These are phyloP conservation scores for Dendrocincla tyrannina DNA, from an alignment of 2,797 vertebrate species.

Conservation along the genomic window DNA sequence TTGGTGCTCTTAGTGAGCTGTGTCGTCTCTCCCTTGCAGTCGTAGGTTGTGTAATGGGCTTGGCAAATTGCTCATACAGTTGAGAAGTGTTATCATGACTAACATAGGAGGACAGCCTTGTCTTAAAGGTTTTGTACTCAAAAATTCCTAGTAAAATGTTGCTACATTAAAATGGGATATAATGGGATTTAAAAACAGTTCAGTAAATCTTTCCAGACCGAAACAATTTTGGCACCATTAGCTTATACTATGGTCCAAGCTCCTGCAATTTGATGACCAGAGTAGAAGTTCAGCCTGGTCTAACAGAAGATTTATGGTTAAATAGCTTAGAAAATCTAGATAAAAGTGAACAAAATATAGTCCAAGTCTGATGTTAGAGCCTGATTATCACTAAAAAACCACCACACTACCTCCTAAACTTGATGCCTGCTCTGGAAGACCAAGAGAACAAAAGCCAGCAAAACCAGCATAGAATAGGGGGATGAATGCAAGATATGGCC, in stretches of 20 bases:
- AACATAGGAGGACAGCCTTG: not conserved
- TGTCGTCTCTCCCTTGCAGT: rapidly evolving
- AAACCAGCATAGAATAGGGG: not conserved
- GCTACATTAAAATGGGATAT: not conserved
- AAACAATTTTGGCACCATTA: not conserved
- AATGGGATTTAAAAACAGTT: not conserved
- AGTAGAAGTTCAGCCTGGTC: not conserved
- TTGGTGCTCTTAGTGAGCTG: not conserved
- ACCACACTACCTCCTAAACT: not conserved
- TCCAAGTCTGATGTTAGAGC: not conserved
- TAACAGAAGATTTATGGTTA: not conserved
- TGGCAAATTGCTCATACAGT: not conserved
- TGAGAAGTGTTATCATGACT: not conserved
- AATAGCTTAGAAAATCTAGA: not conserved
- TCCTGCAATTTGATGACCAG: not conserved
- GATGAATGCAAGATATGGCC: not conserved
- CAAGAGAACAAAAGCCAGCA: not conserved
- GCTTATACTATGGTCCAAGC: not conserved
- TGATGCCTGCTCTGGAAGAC: not conserved
- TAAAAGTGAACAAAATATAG: not conserved
- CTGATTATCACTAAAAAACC: not conserved
- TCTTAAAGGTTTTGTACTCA: not conserved
- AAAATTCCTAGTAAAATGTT: not conserved
- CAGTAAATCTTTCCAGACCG: not conserved
- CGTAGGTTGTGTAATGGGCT: not conserved